These are phyloP conservation scores for Atta colombica DNA, from an alignment of 1,140 invertebrate genomes.

Conservation along the genomic window DNA sequence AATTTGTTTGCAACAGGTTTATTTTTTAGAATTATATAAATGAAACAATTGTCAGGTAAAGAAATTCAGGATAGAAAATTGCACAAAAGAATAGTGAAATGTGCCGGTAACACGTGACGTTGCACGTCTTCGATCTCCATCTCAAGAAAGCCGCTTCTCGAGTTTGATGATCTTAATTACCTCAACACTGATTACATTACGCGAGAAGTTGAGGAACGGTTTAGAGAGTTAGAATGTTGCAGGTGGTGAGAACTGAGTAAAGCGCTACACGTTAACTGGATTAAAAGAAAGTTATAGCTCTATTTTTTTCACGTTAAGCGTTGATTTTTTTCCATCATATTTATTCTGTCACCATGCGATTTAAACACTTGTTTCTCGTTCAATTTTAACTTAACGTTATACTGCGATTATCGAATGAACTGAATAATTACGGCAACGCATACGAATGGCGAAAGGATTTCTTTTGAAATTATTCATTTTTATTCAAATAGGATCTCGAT, in stretches of 20 bases:
- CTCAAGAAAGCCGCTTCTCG: slow-evolving; percentile 79
- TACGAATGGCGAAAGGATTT: background rate
- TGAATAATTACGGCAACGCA: background rate
- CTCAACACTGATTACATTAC: slow-evolving; percentile 83
- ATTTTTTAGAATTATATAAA: background rate
- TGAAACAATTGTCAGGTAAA: background rate
- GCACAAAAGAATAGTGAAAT: slow-evolving; percentile 22
- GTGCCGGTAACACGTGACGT: slow-evolving; percentile 77
- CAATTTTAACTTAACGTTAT: background rate
- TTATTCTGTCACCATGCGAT: background rate
- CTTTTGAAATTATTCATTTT: background rate
- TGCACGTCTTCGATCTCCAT: slow-evolving; percentile 51
- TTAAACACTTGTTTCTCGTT: background rate
- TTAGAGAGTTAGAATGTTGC: slow-evolving; percentile 76
- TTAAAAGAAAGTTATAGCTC: slow-evolving; percentile 50
- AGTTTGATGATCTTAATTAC: slow-evolving; percentile 83
- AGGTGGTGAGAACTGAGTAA: slow-evolving; percentile 63
- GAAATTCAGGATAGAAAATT: slow-evolving; percentile 27
- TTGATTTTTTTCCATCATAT: background rate
- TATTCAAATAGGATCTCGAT: background rate
- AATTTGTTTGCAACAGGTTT: background rate
- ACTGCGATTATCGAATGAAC: background rate
- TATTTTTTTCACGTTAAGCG: slow-evolving; percentile 33
- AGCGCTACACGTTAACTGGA: slow-evolving; percentile 48
- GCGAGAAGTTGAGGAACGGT: slow-evolving; percentile 81